Base-by-base conservation (phyloP, 2,888 invertebrate species). In the Cephus nigrinus region DNA sequence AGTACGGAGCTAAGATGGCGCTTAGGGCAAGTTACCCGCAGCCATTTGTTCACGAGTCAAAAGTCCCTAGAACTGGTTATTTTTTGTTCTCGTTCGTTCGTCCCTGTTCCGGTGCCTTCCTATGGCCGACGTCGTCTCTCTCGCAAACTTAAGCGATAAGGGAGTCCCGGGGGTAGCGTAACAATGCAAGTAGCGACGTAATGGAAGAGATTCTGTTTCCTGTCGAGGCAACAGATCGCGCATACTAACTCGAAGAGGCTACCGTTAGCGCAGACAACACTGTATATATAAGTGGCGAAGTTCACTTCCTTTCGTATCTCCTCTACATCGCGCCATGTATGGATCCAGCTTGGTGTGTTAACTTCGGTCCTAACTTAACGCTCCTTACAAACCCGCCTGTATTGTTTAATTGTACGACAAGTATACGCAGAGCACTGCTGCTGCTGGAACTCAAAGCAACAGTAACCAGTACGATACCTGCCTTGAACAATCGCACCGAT, bases 141-240 rank as follows among this genome's bases (percentile, higher is more conserved):
- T 72, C 55, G 76, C 76, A 55, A 55, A 76, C 55, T 9, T 2
- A 55, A 23, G 2, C 85, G 86, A 85, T 86, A 85, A 85, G 84
- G 84, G 84, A 81, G 82, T 82, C 79, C 80, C 78, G 69, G 76
- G 78, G 78, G 80, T 76, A 55, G 83, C 85, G 83, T 85, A 87
- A 86, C 86, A 86, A 87, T 86, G 87, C 83, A 77, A 83, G 86
- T 82, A 84, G 82, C 83, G 78, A 82, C 75, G 85, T 86, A 88
- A 88, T 88, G 84, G 85, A 86, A 86, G 86, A 86, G 87, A 88
- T 84, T 87, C 85, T 83, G 87, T 87, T 90, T 90, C 89, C 90
- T 90, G 89, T 86, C 88, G 86, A 80, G 85, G 85, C 86, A 86
- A 87, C 86, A 84, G 86, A 88, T 88, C 88, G 86, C 85, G 88